Percentiles rank a stretch among this genome's conserved stretches.
Evolutionary conservation across 2,113 vertebrate species (phyloP).

Genomic region (Propithecus coquereli): DNA sequence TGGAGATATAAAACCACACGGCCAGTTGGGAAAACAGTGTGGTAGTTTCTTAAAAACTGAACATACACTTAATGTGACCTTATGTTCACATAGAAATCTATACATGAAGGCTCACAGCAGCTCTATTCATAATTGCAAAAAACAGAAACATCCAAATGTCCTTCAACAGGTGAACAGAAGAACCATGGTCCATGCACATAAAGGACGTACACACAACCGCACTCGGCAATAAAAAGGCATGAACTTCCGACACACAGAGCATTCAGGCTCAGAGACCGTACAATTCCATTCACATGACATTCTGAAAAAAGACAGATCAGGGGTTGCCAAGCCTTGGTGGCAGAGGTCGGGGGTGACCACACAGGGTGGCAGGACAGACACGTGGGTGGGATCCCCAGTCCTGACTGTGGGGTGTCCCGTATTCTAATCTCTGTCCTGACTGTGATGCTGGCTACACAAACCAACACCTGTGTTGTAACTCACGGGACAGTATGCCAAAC

Average conservation of each 20-base stretch:
- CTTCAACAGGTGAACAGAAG: background rate
- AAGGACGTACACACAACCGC: background rate
- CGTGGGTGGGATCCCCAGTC: background rate
- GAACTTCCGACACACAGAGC: background rate
- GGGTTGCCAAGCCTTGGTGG: background rate
- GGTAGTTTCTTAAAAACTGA: background rate
- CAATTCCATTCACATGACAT: background rate
- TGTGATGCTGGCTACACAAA: background rate
- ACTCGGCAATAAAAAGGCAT: background rate
- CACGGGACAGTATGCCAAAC: background rate
- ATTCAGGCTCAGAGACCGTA: background rate
- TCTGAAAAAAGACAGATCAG: background rate
- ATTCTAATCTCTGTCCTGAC: background rate
- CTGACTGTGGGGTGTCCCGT: background rate
- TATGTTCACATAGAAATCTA: background rate
- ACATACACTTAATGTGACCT: background rate
- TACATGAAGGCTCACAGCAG: background rate
- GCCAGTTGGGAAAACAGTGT: background rate
- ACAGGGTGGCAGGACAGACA: background rate
- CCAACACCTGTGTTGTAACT: background rate
- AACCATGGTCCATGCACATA: background rate
- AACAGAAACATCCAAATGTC: background rate
- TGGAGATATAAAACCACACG: background rate
- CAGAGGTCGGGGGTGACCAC: accelerated
- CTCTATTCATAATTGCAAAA: background rate